Conservation (phyloP, 1,140 invertebrate genomes). For the Saxidomus purpurata region DNA sequence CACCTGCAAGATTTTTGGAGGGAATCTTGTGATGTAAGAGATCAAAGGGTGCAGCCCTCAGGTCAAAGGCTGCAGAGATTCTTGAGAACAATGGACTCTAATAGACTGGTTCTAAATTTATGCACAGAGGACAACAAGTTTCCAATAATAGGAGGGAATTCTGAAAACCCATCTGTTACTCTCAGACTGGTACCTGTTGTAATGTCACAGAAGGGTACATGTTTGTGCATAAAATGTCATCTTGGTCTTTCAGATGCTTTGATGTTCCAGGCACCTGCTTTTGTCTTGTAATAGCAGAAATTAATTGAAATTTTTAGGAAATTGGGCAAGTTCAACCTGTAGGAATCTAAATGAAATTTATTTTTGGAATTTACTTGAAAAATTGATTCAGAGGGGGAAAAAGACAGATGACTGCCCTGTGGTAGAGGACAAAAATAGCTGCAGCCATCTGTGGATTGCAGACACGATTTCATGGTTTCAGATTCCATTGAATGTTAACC, state of each 20-base stretch:
- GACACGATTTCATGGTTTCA: too few species aligned
- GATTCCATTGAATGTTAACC: too few species aligned
- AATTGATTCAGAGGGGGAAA: not conserved
- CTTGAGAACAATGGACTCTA: conserved; percentile 33
- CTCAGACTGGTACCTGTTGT: conserved; percentile 58
- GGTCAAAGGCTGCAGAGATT: not conserved
- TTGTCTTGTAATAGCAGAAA: not conserved
- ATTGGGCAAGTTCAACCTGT: not conserved
- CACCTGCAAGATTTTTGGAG: conserved; percentile 59
- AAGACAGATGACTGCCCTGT: not conserved
- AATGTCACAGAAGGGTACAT: conserved; percentile 3
- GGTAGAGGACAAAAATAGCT: not conserved
- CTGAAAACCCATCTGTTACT: conserved; percentile 51
- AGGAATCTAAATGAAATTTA: conserved; percentile 10
- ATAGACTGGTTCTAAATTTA: conserved; percentile 50
- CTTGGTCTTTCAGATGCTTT: conserved; percentile 18
- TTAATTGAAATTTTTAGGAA: not conserved
- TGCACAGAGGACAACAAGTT: conserved; percentile 25
- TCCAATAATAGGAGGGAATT: conserved; percentile 33
- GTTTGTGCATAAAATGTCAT: not conserved
- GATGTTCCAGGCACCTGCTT: conserved; percentile 28
- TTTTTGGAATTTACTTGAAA: not conserved
- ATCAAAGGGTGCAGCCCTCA: conserved; percentile 44
- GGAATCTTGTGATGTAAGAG: conserved; percentile 54
- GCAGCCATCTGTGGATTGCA: not conserved